Evolutionary conservation across 2,888 invertebrate genomes (phyloP).

Genomic region (Diarsia rubi): DNA sequence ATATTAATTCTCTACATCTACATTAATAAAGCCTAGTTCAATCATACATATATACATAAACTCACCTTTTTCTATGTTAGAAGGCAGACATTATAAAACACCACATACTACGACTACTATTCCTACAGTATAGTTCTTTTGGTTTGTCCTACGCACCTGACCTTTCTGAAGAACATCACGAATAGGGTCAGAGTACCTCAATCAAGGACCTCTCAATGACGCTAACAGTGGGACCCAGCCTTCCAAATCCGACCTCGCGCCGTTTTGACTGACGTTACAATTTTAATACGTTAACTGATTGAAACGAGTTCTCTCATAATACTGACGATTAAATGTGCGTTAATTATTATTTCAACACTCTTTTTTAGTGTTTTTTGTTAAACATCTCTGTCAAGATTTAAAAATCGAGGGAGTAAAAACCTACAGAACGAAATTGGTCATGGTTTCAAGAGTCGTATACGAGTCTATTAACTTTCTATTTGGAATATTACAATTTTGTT

Average conservation of each 20-base stretch:
- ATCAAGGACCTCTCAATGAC: constrained; percentile 11
- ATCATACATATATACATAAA: neutral
- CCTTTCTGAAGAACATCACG: neutral
- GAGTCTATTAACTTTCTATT: neutral
- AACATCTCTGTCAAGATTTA: constrained; percentile 35
- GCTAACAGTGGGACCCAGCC: constrained; percentile 26
- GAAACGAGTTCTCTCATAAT: constrained; percentile 51
- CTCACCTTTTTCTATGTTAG: neutral
- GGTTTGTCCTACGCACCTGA: neutral
- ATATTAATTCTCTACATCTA: neutral
- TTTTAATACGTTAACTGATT: constrained; percentile 70
- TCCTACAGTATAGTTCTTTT: neutral
- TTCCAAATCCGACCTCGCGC: constrained; percentile 58
- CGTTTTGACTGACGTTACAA: constrained; percentile 80
- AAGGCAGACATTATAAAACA: neutral
- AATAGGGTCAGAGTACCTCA: neutral
- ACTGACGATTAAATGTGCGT: constrained; percentile 63
- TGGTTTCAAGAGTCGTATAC: neutral
- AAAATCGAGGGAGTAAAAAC: constrained; percentile 2
- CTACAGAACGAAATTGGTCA: neutral
- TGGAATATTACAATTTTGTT: no score
- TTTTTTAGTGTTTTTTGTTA: constrained; percentile 70
- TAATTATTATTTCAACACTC: constrained; percentile 75
- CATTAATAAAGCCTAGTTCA: neutral
- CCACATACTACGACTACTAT: neutral